Evolutionary conservation across 2,888 invertebrate genomes (phyloP).

Genomic region (Psylliodes chrysocephalus): DNA sequence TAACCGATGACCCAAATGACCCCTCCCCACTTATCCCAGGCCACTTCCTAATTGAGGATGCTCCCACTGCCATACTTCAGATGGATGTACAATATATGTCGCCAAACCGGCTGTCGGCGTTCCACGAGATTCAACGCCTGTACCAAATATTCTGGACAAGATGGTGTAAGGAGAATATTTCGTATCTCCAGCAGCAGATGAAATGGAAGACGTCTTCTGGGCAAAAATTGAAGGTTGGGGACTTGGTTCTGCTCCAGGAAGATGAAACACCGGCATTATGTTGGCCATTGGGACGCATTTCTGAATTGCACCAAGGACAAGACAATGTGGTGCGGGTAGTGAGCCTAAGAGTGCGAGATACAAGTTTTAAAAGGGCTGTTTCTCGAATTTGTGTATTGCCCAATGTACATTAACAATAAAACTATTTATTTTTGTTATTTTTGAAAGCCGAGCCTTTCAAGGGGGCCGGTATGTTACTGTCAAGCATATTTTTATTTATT

Average conservation of each 20-base stretch:
- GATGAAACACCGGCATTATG: not conserved
- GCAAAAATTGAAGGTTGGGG: not conserved
- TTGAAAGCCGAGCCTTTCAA: not conserved
- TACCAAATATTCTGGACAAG: constrained; percentile 23
- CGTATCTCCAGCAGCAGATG: constrained; percentile 9
- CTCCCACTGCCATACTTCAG: constrained; percentile 25
- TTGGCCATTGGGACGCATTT: constrained; percentile 4
- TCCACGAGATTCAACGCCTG: constrained; percentile 10
- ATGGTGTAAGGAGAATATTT: constrained; percentile 21
- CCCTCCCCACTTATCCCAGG: constrained; percentile 33
- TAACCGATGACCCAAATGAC: constrained; percentile 36
- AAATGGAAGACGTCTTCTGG: constrained; percentile 9
- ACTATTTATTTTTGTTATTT: too few species aligned
- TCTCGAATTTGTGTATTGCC: not conserved
- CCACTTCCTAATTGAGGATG: constrained; percentile 35
- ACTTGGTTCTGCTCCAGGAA: not conserved
- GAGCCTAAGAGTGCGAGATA: not conserved
- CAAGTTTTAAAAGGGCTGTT: not conserved
- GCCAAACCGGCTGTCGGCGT: constrained; percentile 25
- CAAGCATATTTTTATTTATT: too few species aligned
- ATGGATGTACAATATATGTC: constrained; percentile 6
- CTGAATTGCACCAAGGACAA: constrained; percentile 1
- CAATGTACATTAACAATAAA: too few species aligned
- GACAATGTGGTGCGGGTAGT: not conserved
- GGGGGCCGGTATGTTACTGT: not conserved